Evolutionary conservation across 2,113 vertebrate species (phyloP).

Genomic region (Laterallus jamaicensis): DNA sequence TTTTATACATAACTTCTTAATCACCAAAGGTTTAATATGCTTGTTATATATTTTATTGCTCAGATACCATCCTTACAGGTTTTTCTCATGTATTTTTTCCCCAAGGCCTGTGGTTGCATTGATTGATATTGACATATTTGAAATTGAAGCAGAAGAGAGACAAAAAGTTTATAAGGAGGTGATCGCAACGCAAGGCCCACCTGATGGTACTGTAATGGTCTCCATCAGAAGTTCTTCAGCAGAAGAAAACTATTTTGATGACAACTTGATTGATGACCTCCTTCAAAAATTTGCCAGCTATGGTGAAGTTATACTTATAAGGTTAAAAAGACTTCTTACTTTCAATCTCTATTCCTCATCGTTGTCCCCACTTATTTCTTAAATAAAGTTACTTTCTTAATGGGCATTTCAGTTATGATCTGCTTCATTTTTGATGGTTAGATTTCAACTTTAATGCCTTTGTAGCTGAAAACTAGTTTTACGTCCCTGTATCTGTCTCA

Average conservation of each 20-base stretch:
- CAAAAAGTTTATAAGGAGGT: constrained; percentile 95
- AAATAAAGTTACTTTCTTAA: background rate
- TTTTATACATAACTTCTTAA: background rate
- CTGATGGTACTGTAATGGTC: constrained; percentile 93
- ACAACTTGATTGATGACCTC: constrained; percentile 92
- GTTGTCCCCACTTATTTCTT: background rate
- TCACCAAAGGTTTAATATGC: background rate
- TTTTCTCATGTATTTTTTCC: background rate
- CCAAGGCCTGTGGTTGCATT: constrained; percentile 92
- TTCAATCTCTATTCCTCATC: background rate
- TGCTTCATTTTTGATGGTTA: background rate
- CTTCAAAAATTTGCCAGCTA: constrained; percentile 91
- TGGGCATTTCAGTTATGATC: background rate
- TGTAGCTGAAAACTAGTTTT: background rate
- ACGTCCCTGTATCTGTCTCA: background rate
- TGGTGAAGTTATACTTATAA: constrained; percentile 97
- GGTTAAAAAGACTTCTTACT: constrained; percentile 73
- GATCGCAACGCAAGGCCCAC: constrained; percentile 91
- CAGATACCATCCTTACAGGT: background rate
- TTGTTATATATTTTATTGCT: background rate
- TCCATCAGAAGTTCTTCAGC: constrained; percentile 85
- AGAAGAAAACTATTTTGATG: constrained; percentile 90
- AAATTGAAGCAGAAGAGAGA: constrained; percentile 92
- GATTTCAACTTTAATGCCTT: background rate
- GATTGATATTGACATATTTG: constrained; percentile 94